Percentiles rank a stretch among this genome's conserved stretches.
Conservation (phyloP, 1,140 invertebrate species). For the Halesus radiatus region DNA sequence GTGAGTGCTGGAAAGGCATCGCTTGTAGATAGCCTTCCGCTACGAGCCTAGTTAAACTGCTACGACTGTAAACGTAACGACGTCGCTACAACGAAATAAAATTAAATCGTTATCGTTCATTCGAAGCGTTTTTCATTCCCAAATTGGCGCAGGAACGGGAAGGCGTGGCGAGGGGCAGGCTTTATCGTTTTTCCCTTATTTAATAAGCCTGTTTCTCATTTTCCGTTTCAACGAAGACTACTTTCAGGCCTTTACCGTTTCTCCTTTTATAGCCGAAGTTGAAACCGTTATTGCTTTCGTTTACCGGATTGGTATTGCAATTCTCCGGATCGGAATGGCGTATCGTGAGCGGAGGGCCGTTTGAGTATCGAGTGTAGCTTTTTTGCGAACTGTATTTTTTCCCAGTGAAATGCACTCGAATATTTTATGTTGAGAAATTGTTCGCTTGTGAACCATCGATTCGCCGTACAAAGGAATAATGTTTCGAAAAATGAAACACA, state of each 20-base stretch:
- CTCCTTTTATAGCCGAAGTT: constrained; percentile 47
- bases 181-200: constrained; percentile 50
- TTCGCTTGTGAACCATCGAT: constrained; percentile 19
- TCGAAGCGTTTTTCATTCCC: constrained; percentile 34
- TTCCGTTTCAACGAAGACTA: constrained; percentile 46
- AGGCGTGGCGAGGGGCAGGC: constrained; percentile 23
- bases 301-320: constrained; percentile 43
- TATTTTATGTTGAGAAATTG: constrained; percentile 28
- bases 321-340: constrained; percentile 10
- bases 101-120: constrained; percentile 37
- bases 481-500: neutral
- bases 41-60: constrained; percentile 38
- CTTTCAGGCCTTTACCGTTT: constrained; percentile 26
- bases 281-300: constrained; percentile 49
- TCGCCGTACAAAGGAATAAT: neutral
- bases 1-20: constrained; percentile 20
- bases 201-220: constrained; percentile 52
- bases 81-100: constrained; percentile 33
- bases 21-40: constrained; percentile 36
- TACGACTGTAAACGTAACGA: constrained; percentile 31
- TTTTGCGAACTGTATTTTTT: constrained; percentile 17
- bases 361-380: constrained; percentile 38
- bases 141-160: constrained; percentile 24
- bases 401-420: constrained; percentile 33
- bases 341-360: neutral